Base-by-base conservation (phyloP, 2,888 invertebrate species). In the Poecilus cupreus region DNA sequence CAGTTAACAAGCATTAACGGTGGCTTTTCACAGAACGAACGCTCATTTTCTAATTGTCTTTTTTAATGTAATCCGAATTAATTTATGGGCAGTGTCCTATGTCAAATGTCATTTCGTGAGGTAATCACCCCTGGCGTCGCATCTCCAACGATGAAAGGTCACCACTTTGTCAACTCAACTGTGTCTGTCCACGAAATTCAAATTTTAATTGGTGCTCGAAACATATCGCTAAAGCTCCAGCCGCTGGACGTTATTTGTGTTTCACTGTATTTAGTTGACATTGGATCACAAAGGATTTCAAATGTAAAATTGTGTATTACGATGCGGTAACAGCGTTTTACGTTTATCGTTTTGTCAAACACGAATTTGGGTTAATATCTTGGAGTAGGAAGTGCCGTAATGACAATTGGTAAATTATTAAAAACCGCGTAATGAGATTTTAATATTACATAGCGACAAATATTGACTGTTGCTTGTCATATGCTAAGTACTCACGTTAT, bases 71-170 rank as follows among this genome's bases (percentile, higher is more conserved):
- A 79, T 79, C 68, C 70, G 22, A 51, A 79, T 70, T 79, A 79
- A 79, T 78, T 78, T 78, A 78, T 37, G 70, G 70, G 46, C 70
- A 51, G 37, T 16, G 51, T 49, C 20, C 79, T 39, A 79, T 70
- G 79, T 79, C 79, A 79, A 79, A 79, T 79, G 79, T 79, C 79
- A 79, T 76, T 76, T 76, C 11, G 13, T 20, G 26, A 60, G 75
- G 32, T 75, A 75, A 75, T 78, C 43, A 46, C 64, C 24, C 39
- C 37, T 32, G 54, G 32, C 26, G 54, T 37, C 13, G 5, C 37
- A 1, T 11, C 8, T 24, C 24, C 20, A 2, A 3, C 22, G 4
- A 2, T 26, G 49, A 72, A 72, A 72, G 43, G 72, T 72, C 72
- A 49, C 46, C 72, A 20, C 24, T 46, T 72, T 72, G 43, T 70